Evolutionary conservation across 37 sponge, comb jelly and placozoan species (phyloP).

Genomic region (Crambe crambe): DNA sequence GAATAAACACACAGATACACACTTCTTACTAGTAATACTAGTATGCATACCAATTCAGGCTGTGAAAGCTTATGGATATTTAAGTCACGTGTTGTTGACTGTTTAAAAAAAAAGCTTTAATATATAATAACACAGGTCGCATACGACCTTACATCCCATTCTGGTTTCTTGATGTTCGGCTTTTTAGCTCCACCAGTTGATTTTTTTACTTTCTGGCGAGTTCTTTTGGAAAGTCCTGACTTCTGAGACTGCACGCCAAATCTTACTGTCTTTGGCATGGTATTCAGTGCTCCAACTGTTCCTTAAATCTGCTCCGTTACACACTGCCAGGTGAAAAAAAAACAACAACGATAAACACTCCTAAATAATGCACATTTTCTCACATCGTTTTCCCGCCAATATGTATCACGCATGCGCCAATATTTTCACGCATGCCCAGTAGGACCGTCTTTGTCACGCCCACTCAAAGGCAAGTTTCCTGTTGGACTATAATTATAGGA

Average conservation of each 20-base stretch:
- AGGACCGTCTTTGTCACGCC: no score
- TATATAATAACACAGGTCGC: background rate
- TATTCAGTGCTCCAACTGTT: no score
- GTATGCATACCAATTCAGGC: slow-evolving; percentile 16
- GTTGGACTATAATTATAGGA: no score
- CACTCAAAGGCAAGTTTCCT: no score
- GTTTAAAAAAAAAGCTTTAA: background rate
- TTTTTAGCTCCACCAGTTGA: background rate
- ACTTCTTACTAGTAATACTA: background rate
- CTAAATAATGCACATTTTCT: no score
- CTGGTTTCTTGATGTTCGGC: slow-evolving; percentile 16
- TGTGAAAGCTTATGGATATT: slow-evolving; percentile 30
- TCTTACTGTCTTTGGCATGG: background rate
- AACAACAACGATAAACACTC: no score
- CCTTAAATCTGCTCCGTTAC: no score
- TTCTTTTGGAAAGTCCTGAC: background rate
- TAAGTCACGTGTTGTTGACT: slow-evolving; percentile 27
- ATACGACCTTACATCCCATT: slow-evolving; percentile 32
- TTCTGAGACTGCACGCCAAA: slow-evolving; percentile 2
- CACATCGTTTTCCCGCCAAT: no score
- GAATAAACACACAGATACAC: background rate
- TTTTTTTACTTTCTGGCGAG: no score
- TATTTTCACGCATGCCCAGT: no score
- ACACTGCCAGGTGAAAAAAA: no score
- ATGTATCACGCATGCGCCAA: no score